phyloP scores from a whole-genome alignment of 2,888 invertebrate species.

The Sialis lutaria region DNA sequence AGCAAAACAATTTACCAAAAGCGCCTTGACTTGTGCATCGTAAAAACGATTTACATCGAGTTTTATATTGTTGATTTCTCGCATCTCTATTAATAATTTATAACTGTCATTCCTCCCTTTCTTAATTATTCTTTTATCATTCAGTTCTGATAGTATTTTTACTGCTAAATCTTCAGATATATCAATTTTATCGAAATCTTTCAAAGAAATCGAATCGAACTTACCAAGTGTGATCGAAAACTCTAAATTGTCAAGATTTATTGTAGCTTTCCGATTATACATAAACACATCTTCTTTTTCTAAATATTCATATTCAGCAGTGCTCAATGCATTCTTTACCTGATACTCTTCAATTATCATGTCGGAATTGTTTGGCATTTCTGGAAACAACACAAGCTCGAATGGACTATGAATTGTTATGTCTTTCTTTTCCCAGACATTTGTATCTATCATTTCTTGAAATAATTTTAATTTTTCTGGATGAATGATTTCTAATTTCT shows the following conservation, averaged over 20 bases:
- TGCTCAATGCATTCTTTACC: neutral
- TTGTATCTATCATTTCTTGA: neutral
- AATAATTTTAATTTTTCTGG: constrained; percentile 4
- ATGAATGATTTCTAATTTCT: constrained; percentile 5
- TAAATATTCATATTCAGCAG: constrained; percentile 6
- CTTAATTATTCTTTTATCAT: constrained; percentile 3
- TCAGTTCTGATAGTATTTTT: constrained; percentile 7
- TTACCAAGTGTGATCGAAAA: constrained; percentile 1
- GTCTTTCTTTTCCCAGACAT: too few species aligned
- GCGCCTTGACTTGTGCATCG: too few species aligned
- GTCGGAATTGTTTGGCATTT: neutral
- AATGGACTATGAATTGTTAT: constrained; percentile 1
- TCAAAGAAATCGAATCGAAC: constrained; percentile 9
- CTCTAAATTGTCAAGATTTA: constrained; percentile 5
- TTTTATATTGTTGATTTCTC: too few species aligned
- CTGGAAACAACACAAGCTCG: neutral
- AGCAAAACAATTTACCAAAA: too few species aligned
- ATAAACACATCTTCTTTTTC: constrained; percentile 7
- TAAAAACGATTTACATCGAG: too few species aligned
- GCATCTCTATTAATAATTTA: too few species aligned
- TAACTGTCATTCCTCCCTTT: neutral
- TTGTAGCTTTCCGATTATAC: constrained; percentile 8
- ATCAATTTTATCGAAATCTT: constrained; percentile 9
- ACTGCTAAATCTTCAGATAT: constrained; percentile 6
- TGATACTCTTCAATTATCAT: neutral